phyloP scores from a whole-genome alignment of 2,888 invertebrate species.

The Neuroscelio doddi region DNA sequence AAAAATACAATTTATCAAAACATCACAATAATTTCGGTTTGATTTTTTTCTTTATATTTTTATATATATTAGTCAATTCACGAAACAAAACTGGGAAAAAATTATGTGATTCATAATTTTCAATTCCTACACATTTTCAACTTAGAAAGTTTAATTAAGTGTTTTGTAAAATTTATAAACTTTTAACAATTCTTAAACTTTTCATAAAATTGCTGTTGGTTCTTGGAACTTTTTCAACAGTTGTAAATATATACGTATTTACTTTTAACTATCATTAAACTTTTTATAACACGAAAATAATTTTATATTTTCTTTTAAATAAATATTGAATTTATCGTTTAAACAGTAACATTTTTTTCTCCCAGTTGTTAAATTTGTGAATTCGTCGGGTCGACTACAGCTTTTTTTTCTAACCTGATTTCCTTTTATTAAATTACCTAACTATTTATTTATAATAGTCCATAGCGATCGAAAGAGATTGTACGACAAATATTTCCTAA shows the following conservation, averaged over 20 bases:
- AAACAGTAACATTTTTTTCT: too few species aligned
- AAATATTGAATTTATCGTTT: slow-evolving; percentile 12
- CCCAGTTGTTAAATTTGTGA: slow-evolving; percentile 34
- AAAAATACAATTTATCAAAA: too few species aligned
- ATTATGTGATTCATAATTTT: slow-evolving; percentile 8
- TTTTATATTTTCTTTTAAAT: too few species aligned
- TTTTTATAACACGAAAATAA: too few species aligned
- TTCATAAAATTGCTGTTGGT: slow-evolving; percentile 24
- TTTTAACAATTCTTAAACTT: slow-evolving; percentile 13
- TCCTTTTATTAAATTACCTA: slow-evolving; percentile 44
- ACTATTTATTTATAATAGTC: slow-evolving; percentile 50
- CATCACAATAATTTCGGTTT: slow-evolving; percentile 22
- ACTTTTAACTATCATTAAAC: too few species aligned
- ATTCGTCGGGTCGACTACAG: slow-evolving; percentile 1
- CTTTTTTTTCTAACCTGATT: slow-evolving; percentile 12
- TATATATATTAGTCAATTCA: slow-evolving; percentile 27
- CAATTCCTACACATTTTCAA: slow-evolving; percentile 18
- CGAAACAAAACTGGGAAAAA: slow-evolving; percentile 30
- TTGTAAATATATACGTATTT: neutral
- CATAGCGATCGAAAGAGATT: slow-evolving; percentile 54
- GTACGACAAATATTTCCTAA: slow-evolving; percentile 53
- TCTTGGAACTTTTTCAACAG: too few species aligned
- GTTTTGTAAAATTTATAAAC: too few species aligned
- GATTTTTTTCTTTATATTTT: slow-evolving; percentile 13
- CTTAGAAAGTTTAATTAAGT: too few species aligned